These are phyloP conservation scores for Elysia chlorotica DNA, from an alignment of 1,140 invertebrate species.

Conservation along the genomic window DNA sequence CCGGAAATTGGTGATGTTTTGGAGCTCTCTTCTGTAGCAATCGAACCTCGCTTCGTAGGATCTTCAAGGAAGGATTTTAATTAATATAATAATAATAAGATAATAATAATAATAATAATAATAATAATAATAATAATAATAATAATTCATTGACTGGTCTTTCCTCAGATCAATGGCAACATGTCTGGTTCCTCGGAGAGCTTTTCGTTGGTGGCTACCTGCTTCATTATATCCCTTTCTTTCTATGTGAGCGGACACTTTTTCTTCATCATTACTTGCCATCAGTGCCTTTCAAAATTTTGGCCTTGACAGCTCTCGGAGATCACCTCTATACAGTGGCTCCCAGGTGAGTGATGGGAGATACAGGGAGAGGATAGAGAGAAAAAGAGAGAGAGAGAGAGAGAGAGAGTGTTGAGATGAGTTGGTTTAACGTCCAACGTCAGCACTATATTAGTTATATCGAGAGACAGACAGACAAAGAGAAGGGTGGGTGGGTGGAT, in stretches of 20 bases:
- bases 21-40: conserved; percentile 7
- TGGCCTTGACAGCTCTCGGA: conserved; percentile 77
- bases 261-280: conserved; percentile 96
- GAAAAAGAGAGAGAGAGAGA: too few species aligned
- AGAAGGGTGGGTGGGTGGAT: too few species aligned
- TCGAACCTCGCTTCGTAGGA: background rate
- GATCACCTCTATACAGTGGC: conserved; percentile 74
- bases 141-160: too few species aligned
- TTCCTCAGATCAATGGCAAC: conserved; percentile 70
- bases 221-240: conserved; percentile 88
- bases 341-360: conserved; percentile 31
- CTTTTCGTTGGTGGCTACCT: conserved; percentile 82
- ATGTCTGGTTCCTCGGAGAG: conserved; percentile 75
- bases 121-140: too few species aligned
- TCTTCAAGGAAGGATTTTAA: too few species aligned
- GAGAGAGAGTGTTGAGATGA: too few species aligned
- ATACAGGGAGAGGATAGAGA: too few species aligned
- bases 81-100: too few species aligned
- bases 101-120: too few species aligned
- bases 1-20: conserved; percentile 17
- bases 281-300: conserved; percentile 85
- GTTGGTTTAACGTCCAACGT: too few species aligned
- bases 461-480: too few species aligned
- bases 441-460: too few species aligned
- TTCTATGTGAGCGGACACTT: conserved; percentile 88